A percentile compares a stretch with the other conserved stretches of the same genome.
Evolutionary conservation across 2,113 vertebrate species (phyloP).

Genomic region (Lipophrys pholis): DNA sequence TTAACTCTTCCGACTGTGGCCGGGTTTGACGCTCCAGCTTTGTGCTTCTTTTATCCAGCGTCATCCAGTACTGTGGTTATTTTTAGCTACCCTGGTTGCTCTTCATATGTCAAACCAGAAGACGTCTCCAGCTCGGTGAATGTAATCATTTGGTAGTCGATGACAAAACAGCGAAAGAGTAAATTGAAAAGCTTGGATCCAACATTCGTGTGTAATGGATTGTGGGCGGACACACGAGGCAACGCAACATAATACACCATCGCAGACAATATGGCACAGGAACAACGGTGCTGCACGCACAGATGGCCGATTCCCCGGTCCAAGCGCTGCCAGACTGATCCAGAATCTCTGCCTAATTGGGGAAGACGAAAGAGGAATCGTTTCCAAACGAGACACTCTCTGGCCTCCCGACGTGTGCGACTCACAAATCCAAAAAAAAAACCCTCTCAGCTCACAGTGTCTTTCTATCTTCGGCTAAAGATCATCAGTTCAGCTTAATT

Average conservation of each 20-base stretch:
- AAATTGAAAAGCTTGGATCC: not conserved
- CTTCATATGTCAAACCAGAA: no score
- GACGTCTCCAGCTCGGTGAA: no score
- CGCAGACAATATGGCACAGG: slow-evolving; percentile 43
- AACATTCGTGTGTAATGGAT: not conserved
- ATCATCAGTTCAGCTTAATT: slow-evolving; percentile 16
- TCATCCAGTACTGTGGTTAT: no score
- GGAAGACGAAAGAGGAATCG: slow-evolving; percentile 53
- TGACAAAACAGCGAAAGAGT: not conserved
- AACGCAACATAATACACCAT: slow-evolving; percentile 24
- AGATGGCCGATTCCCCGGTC: slow-evolving; percentile 68
- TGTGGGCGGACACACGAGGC: slow-evolving; percentile 33
- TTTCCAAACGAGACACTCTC: slow-evolving; percentile 63
- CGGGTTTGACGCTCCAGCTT: no score
- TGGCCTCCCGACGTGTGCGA: slow-evolving; percentile 12
- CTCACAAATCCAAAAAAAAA: slow-evolving; percentile 32
- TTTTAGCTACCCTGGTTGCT: no score
- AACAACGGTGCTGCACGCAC: slow-evolving; percentile 56
- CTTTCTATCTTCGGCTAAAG: slow-evolving; percentile 24
- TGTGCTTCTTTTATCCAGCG: no score
- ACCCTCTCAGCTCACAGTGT: slow-evolving; percentile 8
- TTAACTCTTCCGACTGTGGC: no score
- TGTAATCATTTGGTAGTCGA: not conserved
- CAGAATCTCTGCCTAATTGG: slow-evolving; percentile 57
- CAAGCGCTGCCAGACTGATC: slow-evolving; percentile 67